Percentiles rank a stretch among this genome's conserved stretches.
Evolutionary conservation across 2,113 vertebrate genomes (phyloP).

Genomic region (Lipophrys pholis): DNA sequence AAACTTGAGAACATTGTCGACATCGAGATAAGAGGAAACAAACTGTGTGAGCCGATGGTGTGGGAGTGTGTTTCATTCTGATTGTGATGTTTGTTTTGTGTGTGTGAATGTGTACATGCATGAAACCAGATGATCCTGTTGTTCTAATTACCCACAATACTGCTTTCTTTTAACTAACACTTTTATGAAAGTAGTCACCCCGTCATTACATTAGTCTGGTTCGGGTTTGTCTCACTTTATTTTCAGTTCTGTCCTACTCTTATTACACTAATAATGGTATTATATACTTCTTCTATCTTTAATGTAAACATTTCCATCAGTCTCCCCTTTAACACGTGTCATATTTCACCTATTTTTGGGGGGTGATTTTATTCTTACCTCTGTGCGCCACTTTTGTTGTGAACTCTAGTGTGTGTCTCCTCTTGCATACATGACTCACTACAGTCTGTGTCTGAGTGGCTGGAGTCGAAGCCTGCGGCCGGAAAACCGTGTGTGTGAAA

Average conservation of each 20-base stretch:
- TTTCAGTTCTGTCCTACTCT: background rate
- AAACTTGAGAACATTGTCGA: background rate
- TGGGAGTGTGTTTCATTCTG: conserved; percentile 25
- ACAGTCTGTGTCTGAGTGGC: conserved; percentile 49
- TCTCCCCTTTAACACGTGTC: background rate
- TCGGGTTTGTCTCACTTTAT: background rate
- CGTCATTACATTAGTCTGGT: background rate
- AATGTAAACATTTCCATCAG: background rate
- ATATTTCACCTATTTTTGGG: no score
- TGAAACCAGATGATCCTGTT: background rate
- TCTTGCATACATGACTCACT: conserved; percentile 59
- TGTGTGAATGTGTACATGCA: background rate
- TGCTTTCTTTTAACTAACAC: background rate
- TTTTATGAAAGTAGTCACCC: no score
- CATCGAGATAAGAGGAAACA: conserved; percentile 5
- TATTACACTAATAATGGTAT: background rate
- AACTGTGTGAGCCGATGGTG: background rate
- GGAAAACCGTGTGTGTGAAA: conserved; percentile 46
- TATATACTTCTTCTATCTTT: background rate
- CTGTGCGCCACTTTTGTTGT: background rate
- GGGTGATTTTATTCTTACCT: no score
- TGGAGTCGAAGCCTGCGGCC: conserved; percentile 38
- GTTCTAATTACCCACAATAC: background rate
- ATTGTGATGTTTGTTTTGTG: background rate
- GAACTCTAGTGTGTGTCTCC: conserved; percentile 14